These are phyloP conservation scores for Scolopax rusticola DNA, from an alignment of 2,797 vertebrate species.

Conservation along the genomic window DNA sequence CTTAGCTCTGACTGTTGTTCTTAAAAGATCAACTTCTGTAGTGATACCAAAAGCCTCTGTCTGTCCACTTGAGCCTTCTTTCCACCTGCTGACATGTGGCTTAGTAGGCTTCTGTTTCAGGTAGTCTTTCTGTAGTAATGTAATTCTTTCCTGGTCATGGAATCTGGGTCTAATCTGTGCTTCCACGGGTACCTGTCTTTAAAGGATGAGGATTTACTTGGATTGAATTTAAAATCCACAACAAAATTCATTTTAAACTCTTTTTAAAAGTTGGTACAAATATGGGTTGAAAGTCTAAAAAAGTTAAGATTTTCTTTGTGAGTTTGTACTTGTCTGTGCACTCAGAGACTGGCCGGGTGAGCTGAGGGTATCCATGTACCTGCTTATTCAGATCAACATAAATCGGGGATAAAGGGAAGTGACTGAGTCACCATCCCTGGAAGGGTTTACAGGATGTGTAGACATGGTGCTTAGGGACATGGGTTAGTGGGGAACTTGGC, in stretches of 20 bases:
- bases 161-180: neutral
- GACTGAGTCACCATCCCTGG: neutral
- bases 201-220: conserved; percentile 8
- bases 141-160: neutral
- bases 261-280: neutral
- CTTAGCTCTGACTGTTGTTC: neutral
- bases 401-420: neutral
- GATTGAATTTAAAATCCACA: neutral
- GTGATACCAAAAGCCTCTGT: neutral
- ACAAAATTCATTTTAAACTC: neutral
- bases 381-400: neutral
- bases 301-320: neutral
- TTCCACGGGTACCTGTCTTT: neutral
- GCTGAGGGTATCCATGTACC: neutral
- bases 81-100: neutral
- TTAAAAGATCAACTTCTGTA: neutral
- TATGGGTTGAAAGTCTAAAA: neutral
- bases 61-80: neutral
- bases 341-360: neutral
- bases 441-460: neutral
- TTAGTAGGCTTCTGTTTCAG: neutral
- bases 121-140: neutral
- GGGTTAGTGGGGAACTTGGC: neutral
- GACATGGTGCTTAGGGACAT: neutral
- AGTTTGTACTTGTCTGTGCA: neutral